Conservation (phyloP, 1,140 invertebrate genomes). For the Eulimnadia texana region DNA sequence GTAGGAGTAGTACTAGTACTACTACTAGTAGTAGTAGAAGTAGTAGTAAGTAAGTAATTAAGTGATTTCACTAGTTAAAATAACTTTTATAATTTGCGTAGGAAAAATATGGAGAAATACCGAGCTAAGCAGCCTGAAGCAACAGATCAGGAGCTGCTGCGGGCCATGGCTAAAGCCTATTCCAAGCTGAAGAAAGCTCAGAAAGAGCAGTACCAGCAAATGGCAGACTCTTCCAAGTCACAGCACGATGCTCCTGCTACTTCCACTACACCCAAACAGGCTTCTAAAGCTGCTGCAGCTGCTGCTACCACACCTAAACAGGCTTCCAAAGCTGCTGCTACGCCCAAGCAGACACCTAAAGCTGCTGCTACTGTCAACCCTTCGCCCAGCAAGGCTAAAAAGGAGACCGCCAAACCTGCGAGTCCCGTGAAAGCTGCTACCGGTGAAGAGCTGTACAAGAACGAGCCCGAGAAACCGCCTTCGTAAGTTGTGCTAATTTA, state of each 20-base stretch:
- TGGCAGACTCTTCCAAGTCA: too few species aligned
- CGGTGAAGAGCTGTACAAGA: slow-evolving; percentile 22
- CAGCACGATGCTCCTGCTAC: not conserved
- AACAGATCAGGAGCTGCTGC: not conserved
- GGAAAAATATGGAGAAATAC: not conserved
- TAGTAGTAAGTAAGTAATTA: not conserved
- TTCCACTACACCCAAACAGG: not conserved
- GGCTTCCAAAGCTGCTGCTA: not conserved
- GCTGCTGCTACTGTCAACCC: not conserved
- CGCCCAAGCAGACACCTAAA: not conserved
- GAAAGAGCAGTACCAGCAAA: not conserved
- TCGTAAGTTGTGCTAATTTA: slow-evolving; percentile 25
- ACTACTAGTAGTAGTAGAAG: not conserved
- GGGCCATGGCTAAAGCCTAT: not conserved
- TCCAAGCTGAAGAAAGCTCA: not conserved
- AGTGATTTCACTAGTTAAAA: not conserved
- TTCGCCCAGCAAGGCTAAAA: slow-evolving; percentile 1
- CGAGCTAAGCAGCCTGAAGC: not conserved
- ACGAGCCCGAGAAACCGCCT: slow-evolving; percentile 31
- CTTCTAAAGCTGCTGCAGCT: slow-evolving; percentile 9
- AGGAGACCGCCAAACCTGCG: not conserved
- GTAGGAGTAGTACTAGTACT: not conserved
- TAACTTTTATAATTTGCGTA: not conserved
- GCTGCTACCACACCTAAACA: slow-evolving; percentile 13
- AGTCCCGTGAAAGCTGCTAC: slow-evolving; percentile 4